A percentile compares a stretch with the other conserved stretches of the same genome.
phyloP scores from a whole-genome alignment of 2,797 vertebrate genomes.

The Spinus pinus region DNA sequence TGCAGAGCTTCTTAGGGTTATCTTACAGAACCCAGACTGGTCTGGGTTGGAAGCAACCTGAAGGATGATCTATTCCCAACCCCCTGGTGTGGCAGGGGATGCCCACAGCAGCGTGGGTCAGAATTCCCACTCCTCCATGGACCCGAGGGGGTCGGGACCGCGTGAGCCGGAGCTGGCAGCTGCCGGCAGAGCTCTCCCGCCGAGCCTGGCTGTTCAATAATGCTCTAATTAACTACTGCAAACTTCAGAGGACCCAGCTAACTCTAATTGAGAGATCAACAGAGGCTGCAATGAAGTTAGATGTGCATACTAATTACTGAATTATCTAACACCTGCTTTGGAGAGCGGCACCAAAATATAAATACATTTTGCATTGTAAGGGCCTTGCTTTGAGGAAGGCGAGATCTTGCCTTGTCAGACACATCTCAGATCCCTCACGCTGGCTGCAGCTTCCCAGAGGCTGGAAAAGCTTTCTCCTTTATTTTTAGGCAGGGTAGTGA shows the following conservation, averaged over 20 bases:
- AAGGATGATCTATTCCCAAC: not conserved
- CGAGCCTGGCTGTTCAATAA: constrained; percentile 65
- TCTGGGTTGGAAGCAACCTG: accelerated
- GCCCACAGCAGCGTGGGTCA: not conserved
- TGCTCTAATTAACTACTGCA: constrained; percentile 77
- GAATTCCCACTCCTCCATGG: not conserved
- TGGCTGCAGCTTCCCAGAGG: not conserved
- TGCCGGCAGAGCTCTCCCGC: not conserved
- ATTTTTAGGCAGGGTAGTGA: not conserved
- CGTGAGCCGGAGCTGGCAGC: not conserved
- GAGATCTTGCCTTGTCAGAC: not conserved
- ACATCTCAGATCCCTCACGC: not conserved
- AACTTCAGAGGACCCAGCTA: constrained; percentile 77
- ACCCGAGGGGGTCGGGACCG: not conserved
- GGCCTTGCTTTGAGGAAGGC: not conserved
- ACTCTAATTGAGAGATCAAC: constrained; percentile 81
- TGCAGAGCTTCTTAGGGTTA: not conserved
- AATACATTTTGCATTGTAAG: constrained; percentile 35
- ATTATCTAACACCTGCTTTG: constrained; percentile 78
- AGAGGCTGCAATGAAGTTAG: constrained; percentile 71
- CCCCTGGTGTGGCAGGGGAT: accelerated
- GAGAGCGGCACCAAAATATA: constrained; percentile 38
- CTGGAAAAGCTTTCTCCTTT: constrained; percentile 7
- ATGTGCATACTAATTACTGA: constrained; percentile 79
- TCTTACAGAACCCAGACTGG: accelerated